Conservation (phyloP, 2,797 vertebrate species). For the Poeciliopsis presidionis region DNA sequence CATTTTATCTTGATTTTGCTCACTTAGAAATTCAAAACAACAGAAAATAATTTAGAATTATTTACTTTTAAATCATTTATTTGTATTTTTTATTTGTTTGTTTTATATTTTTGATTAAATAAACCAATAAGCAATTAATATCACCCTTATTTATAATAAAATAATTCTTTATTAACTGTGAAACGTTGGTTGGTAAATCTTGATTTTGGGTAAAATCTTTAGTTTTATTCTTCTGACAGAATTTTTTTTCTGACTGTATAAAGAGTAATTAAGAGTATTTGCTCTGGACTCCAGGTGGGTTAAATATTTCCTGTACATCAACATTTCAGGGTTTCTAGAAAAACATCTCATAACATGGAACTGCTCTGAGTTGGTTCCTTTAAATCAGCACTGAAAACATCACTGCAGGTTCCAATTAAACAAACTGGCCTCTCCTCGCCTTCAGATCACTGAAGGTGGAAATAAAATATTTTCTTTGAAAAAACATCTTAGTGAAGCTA, state of each 20-base stretch:
- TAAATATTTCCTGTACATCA: no score
- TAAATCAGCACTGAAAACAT: background rate
- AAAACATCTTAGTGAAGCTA: constrained; percentile 39
- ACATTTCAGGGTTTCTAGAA: background rate
- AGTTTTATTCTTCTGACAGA: no score
- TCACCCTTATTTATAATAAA: background rate
- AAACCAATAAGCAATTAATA: background rate
- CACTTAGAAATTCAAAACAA: background rate
- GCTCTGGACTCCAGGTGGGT: no score
- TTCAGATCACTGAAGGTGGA: constrained; percentile 15
- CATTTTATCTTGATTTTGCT: background rate
- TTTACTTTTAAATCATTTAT: background rate
- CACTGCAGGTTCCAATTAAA: background rate
- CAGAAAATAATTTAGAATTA: background rate
- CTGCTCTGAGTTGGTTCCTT: background rate
- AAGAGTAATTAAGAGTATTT: no score
- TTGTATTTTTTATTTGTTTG: background rate
- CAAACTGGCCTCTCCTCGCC: background rate
- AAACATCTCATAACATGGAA: background rate
- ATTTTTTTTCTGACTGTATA: no score
- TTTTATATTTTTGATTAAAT: background rate
- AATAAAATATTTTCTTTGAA: background rate
- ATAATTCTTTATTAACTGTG: background rate
- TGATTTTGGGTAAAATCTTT: background rate
- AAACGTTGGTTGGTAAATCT: background rate